These are phyloP conservation scores for Daboia siamensis DNA, from an alignment of 2,113 vertebrate genomes.

Conservation along the genomic window DNA sequence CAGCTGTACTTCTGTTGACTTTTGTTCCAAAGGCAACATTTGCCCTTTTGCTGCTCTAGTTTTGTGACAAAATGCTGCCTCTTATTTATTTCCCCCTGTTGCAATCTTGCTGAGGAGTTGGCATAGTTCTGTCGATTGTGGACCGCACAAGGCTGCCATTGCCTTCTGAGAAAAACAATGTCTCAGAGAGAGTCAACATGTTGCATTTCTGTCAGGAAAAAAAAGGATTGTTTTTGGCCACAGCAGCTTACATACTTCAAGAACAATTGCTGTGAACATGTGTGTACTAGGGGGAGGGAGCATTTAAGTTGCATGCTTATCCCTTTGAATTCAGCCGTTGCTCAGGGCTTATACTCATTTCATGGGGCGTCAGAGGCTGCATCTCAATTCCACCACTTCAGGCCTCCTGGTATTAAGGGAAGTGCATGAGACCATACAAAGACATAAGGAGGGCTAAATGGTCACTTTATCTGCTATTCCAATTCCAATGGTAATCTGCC, in stretches of 20 bases:
- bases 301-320: background rate
- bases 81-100: background rate
- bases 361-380: background rate
- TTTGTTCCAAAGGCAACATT: background rate
- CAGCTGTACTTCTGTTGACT: background rate
- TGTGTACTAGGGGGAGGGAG: background rate
- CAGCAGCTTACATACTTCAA: background rate
- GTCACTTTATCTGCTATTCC: background rate
- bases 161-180: background rate
- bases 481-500: background rate
- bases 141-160: background rate
- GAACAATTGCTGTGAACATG: background rate
- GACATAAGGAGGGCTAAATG: background rate
- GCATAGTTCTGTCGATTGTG: background rate
- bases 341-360: background rate
- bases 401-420: background rate
- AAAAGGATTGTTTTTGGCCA: background rate
- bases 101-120: background rate
- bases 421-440: background rate
- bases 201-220: background rate
- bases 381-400: background rate
- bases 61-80: background rate
- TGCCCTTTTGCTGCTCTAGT: conserved; percentile 1
- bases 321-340: background rate
- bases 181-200: background rate